phyloP scores from a whole-genome alignment of 2,797 vertebrate species.

The Platalea minor region DNA sequence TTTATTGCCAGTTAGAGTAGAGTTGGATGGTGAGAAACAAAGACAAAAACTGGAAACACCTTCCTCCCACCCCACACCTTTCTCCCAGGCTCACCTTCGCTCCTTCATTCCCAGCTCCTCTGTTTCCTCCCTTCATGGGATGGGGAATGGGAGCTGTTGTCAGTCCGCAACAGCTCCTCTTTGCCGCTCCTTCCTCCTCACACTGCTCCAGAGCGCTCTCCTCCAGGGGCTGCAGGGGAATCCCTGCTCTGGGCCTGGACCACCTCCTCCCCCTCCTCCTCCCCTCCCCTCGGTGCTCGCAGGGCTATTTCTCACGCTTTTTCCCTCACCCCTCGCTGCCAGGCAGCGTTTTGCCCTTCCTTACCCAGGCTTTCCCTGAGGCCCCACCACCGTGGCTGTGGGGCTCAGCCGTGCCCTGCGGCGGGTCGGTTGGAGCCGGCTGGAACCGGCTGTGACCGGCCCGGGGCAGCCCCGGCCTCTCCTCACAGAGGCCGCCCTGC shows the following conservation, averaged over 20 bases:
- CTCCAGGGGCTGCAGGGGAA: background rate
- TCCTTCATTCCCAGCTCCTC: background rate
- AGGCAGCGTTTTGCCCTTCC: background rate
- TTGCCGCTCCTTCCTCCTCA: background rate
- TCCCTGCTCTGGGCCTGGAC: fast-evolving
- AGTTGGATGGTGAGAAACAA: background rate
- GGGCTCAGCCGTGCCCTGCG: background rate
- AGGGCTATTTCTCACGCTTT: background rate
- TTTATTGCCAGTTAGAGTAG: background rate
- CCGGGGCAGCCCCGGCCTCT: background rate
- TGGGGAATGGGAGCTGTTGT: background rate
- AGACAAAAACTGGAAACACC: background rate
- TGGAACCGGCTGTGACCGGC: background rate
- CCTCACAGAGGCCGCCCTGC: too few relatives aligned
- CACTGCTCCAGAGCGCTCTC: background rate
- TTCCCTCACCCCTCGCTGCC: too few relatives aligned
- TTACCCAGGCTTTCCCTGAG: background rate
- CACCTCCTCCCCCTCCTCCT: background rate
- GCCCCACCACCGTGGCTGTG: fast-evolving
- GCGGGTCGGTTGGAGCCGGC: fast-evolving
- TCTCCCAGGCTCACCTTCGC: background rate
- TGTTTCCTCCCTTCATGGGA: background rate
- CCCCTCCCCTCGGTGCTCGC: fast-evolving
- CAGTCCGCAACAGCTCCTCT: background rate
- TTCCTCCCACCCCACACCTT: background rate